Evolutionary conservation across 1,140 invertebrate species (phyloP).

Genomic region (Diprion similis): DNA sequence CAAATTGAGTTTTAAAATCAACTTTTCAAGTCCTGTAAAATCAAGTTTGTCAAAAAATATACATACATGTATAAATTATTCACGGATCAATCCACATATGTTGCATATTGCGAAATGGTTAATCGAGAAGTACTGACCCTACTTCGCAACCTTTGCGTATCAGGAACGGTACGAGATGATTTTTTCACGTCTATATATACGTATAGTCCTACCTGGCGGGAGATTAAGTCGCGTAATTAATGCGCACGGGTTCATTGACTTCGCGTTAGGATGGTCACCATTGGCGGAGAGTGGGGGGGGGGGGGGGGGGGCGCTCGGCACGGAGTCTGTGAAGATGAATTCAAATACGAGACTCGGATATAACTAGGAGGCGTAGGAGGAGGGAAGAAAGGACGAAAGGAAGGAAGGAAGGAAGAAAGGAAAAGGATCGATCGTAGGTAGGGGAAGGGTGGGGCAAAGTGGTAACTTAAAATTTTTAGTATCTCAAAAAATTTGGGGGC

Average conservation of each 20-base stretch:
- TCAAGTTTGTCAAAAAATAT: conserved; percentile 14
- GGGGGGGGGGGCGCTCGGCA: no score
- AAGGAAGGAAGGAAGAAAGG: not conserved
- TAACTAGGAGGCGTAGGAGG: no score
- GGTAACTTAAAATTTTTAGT: no score
- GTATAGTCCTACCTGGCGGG: not conserved
- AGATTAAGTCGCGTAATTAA: conserved; percentile 47
- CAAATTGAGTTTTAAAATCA: no score
- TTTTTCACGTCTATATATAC: conserved; percentile 17
- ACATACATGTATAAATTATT: conserved; percentile 10
- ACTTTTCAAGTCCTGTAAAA: conserved; percentile 11
- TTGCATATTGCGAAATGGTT: conserved; percentile 17
- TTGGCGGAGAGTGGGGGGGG: not conserved
- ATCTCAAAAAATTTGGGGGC: no score
- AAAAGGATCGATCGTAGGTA: not conserved
- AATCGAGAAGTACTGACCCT: conserved; percentile 4
- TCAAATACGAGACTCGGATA: no score
- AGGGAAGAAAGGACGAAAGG: no score
- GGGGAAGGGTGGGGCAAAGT: no score
- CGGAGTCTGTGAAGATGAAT: no score
- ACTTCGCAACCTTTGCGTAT: conserved; percentile 19
- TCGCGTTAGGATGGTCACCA: not conserved
- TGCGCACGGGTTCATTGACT: conserved; percentile 39
- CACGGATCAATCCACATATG: no score
- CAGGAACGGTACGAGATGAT: conserved; percentile 8